phyloP scores from a whole-genome alignment of 2,113 vertebrate genomes.

The Alouatta palliata region DNA sequence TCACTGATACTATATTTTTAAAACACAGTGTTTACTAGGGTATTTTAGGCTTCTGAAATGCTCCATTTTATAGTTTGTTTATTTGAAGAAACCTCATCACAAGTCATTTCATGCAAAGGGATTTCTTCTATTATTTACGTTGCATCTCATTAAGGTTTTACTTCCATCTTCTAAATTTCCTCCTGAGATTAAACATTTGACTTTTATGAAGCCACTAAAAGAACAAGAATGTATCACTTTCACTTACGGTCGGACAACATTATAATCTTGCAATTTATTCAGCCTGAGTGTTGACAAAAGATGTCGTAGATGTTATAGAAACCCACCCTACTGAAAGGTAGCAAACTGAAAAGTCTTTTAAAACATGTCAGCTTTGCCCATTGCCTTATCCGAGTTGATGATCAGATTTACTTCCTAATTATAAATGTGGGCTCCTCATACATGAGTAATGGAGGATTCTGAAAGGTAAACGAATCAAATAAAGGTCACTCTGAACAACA shows the following conservation, averaged over 20 bases:
- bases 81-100: constrained; percentile 66
- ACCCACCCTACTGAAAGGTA: neutral
- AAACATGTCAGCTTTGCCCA: neutral
- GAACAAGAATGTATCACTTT: constrained; percentile 61
- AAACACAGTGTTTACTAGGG: neutral
- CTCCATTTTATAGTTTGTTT: constrained; percentile 34
- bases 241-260: constrained; percentile 67
- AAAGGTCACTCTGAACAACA: constrained; percentile 39
- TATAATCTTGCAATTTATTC: constrained; percentile 52
- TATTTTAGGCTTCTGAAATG: constrained; percentile 45
- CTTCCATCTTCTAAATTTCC: constrained; percentile 71
- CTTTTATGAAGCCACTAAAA: constrained; percentile 69
- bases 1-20: constrained; percentile 8
- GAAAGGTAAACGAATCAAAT: constrained; percentile 1
- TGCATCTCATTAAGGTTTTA: constrained; percentile 74
- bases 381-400: neutral
- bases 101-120: constrained; percentile 70
- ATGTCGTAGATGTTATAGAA: constrained; percentile 1
- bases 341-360: neutral
- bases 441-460: neutral
- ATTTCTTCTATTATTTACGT: constrained; percentile 75
- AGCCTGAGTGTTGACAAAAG: constrained; percentile 54
- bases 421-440: neutral
- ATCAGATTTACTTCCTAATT: constrained; percentile 30
- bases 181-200: constrained; percentile 65